A percentile compares a stretch with the other conserved stretches of the same genome.
phyloP scores from a whole-genome alignment of 2,797 vertebrate genomes.

The Crax fasciolata region DNA sequence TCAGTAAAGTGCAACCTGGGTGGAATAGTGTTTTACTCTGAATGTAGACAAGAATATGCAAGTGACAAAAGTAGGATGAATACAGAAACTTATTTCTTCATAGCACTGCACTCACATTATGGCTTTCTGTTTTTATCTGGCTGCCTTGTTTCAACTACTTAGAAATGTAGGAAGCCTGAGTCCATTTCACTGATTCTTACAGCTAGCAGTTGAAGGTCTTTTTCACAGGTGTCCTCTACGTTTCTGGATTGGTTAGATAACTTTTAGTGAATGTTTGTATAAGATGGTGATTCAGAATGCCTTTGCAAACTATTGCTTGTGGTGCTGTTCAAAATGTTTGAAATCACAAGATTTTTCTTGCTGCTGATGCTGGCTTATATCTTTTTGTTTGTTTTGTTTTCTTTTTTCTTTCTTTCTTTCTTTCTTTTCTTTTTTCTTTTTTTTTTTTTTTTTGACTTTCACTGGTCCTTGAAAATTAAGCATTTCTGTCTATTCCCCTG shows the following conservation, averaged over 20 bases:
- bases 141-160: background rate
- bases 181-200: background rate
- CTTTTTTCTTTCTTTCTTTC: too few relatives aligned
- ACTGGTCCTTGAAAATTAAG: background rate
- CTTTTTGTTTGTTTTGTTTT: too few relatives aligned
- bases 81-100: background rate
- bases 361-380: background rate
- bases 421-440: background rate
- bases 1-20: background rate
- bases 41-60: background rate
- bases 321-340: background rate
- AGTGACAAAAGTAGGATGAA: background rate
- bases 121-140: background rate
- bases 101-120: background rate
- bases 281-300: background rate
- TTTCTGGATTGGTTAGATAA: background rate
- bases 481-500: background rate
- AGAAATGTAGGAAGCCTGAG: conserved; percentile 11
- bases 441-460: background rate
- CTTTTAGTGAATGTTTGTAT: background rate
- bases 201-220: background rate
- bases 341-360: background rate
- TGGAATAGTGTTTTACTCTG: background rate
- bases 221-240: background rate
- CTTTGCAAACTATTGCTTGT: background rate